A percentile compares a stretch with the other conserved stretches of the same genome.
Conservation (phyloP, 2,888 invertebrate genomes). For the Lathronympha strigana region DNA sequence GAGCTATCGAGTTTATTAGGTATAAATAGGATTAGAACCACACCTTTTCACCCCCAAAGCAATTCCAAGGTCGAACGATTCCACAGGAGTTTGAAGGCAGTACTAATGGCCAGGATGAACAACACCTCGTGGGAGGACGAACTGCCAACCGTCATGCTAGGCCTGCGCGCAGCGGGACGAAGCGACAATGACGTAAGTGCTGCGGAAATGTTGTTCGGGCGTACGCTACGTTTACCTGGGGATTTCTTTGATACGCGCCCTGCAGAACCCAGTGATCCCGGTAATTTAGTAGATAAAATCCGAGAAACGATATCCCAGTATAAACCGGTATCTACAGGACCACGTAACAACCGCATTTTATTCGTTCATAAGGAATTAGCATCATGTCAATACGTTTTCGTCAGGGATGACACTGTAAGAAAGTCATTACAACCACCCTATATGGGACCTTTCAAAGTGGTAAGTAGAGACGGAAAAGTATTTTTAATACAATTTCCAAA, state of each 20-base stretch:
- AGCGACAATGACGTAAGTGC: conserved; percentile 37
- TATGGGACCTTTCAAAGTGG: not conserved
- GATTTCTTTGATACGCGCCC: conserved; percentile 29
- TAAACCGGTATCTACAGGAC: not conserved
- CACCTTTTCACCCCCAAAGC: conserved; percentile 46
- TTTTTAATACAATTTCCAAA: no score
- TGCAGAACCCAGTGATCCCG: not conserved
- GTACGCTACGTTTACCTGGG: conserved; percentile 41
- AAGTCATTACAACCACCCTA: conserved; percentile 2
- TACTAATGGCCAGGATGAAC: conserved; percentile 23
- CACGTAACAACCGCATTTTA: not conserved
- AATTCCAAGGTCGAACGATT: conserved; percentile 46
- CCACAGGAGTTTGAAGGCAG: conserved; percentile 33
- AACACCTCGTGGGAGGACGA: conserved; percentile 49
- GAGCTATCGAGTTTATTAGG: conserved; percentile 47
- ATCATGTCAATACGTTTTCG: not conserved
- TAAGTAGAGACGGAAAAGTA: not conserved
- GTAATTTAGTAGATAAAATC: conserved; percentile 15
- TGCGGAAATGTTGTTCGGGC: conserved; percentile 43
- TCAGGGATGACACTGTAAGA: not conserved
- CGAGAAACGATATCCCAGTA: conserved; percentile 1
- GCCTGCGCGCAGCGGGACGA: conserved; percentile 39
- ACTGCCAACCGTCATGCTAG: conserved; percentile 52
- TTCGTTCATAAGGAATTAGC: not conserved
- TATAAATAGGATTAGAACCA: conserved; percentile 43